A percentile compares a stretch with the other conserved stretches of the same genome.
These are phyloP conservation scores for Danaus plexippus DNA, from an alignment of 1,140 invertebrate genomes.

Conservation along the genomic window DNA sequence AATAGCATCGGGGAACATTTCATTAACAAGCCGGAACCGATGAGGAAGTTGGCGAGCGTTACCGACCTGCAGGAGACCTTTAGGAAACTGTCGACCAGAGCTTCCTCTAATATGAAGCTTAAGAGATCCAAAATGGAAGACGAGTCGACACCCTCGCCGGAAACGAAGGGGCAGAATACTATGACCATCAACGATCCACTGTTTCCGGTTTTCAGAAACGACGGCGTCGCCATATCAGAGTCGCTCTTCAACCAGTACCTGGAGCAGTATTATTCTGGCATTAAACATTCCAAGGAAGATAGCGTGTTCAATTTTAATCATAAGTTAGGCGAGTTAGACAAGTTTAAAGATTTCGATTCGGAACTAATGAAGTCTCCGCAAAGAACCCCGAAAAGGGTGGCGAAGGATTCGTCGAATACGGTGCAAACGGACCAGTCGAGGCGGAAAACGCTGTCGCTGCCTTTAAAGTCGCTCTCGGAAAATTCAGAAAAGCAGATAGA, in stretches of 20 bases:
- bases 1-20: conserved; percentile 65
- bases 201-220: conserved; percentile 81
- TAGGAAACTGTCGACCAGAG: conserved; percentile 67
- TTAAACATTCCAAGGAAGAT: conserved; percentile 65
- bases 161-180: conserved; percentile 60
- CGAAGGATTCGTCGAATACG: conserved; percentile 51
- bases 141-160: conserved; percentile 49
- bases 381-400: conserved; percentile 49
- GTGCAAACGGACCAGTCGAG: conserved; percentile 58
- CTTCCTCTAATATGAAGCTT: conserved; percentile 61
- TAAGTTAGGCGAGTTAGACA: conserved; percentile 54
- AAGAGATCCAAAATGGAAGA: conserved; percentile 60
- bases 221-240: conserved; percentile 81
- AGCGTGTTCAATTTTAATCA: conserved; percentile 66
- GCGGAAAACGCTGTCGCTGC: conserved; percentile 79
- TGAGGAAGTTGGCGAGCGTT: conserved; percentile 63
- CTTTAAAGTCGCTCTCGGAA: conserved; percentile 76
- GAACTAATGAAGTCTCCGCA: conserved; percentile 59
- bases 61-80: conserved; percentile 73
- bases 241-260: conserved; percentile 80
- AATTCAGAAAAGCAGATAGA: conserved; percentile 66
- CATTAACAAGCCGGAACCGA: conserved; percentile 59
- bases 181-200: conserved; percentile 84
- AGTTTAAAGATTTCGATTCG: conserved; percentile 68
- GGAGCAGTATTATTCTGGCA: conserved; percentile 72